These are phyloP conservation scores for Zaprionus lachaisei DNA, from an alignment of 1,140 invertebrate genomes.

Conservation along the genomic window DNA sequence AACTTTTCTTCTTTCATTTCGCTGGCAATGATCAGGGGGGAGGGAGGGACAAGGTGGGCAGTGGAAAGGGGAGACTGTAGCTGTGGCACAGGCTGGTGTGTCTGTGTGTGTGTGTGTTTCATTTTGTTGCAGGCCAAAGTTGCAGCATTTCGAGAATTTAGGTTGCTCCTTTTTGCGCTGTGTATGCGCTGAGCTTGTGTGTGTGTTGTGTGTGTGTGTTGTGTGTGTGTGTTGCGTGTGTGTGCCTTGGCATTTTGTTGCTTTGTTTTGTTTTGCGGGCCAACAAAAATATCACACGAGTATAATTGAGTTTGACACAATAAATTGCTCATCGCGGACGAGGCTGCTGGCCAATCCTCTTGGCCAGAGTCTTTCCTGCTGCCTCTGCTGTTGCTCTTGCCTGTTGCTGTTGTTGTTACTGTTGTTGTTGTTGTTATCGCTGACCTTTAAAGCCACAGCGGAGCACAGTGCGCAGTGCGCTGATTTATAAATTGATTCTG, in stretches of 20 bases:
- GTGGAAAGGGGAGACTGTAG: not conserved
- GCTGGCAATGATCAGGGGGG: constrained; percentile 15
- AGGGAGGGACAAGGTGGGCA: not conserved
- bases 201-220: constrained; percentile 20
- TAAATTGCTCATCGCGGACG: constrained; percentile 82
- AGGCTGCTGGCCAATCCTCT: constrained; percentile 62
- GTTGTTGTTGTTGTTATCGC: constrained; percentile 70
- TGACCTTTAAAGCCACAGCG: constrained; percentile 79
- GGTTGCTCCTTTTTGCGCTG: constrained; percentile 71
- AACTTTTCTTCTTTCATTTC: constrained; percentile 78
- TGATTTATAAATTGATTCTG: constrained; percentile 83
- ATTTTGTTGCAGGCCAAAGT: constrained; percentile 58
- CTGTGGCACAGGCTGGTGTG: constrained; percentile 7
- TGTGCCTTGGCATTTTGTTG: constrained; percentile 44
- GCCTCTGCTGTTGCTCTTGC: constrained; percentile 32
- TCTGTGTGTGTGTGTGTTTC: constrained; percentile 14
- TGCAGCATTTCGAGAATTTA: constrained; percentile 79
- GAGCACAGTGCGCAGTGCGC: constrained; percentile 49
- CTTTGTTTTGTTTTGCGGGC: constrained; percentile 61
- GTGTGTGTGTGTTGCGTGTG: constrained; percentile 23
- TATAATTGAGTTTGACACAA: constrained; percentile 84
- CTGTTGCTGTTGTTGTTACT: constrained; percentile 15
- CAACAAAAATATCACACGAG: constrained; percentile 83
- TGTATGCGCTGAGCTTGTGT: constrained; percentile 12
- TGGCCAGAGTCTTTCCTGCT: constrained; percentile 23